These are phyloP conservation scores for Stigmatopora nigra DNA, from an alignment of 2,113 vertebrate species.

Conservation along the genomic window DNA sequence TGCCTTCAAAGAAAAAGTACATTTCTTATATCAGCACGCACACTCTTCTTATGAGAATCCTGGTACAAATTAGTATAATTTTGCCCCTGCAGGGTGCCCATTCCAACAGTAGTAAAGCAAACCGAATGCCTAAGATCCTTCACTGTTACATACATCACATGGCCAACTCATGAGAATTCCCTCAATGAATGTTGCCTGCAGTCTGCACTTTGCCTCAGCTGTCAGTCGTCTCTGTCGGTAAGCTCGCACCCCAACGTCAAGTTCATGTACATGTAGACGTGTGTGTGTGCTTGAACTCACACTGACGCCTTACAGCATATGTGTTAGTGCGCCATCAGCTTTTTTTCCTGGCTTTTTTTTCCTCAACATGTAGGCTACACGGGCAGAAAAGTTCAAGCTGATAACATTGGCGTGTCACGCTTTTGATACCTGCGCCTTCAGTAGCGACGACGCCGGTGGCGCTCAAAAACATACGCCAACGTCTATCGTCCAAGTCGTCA, in stretches of 20 bases:
- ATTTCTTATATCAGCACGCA: neutral
- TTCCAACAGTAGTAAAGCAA: neutral
- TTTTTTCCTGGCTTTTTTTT: neutral
- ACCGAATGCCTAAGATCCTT: neutral
- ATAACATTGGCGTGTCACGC: neutral
- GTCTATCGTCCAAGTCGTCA: too few relatives aligned
- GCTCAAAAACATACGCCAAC: too few relatives aligned
- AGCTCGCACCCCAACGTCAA: conserved; percentile 51
- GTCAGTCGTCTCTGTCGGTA: conserved; percentile 49
- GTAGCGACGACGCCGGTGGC: too few relatives aligned
- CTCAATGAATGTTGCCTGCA: conserved; percentile 37
- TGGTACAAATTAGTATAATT: neutral
- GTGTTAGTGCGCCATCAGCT: conserved; percentile 52
- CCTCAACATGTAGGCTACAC: neutral
- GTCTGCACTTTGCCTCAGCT: conserved; percentile 58
- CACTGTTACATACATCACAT: conserved; percentile 6
- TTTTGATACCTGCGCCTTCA: neutral
- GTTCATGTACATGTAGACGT: conserved; percentile 17
- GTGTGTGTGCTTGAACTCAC: conserved; percentile 6
- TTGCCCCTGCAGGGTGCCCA: neutral
- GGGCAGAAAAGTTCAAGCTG: neutral
- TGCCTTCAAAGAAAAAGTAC: neutral
- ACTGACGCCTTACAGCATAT: conserved; percentile 11
- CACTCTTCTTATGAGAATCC: neutral
- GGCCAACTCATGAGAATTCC: conserved; percentile 38